Evolutionary conservation across 2,888 invertebrate genomes (phyloP).

Genomic region (Nemotelus pantherinus): DNA sequence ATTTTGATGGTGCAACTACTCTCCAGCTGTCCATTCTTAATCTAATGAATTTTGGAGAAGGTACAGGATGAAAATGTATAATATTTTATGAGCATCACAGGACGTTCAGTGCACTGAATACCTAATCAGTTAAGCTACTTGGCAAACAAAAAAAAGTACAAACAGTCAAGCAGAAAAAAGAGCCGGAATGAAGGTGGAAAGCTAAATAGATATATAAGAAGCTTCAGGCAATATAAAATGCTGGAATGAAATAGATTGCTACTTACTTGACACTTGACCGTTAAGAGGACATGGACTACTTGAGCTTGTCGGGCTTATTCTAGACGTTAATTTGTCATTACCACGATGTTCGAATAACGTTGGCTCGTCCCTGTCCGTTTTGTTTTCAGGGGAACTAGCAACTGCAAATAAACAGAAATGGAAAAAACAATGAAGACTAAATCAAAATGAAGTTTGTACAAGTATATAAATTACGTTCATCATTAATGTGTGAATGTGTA

Average conservation of each 20-base stretch:
- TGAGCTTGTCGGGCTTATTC: constrained; percentile 60
- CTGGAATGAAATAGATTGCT: constrained; percentile 29
- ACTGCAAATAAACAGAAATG: constrained; percentile 70
- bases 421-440: constrained; percentile 31
- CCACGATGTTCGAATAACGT: constrained; percentile 64
- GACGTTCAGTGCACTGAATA: constrained; percentile 15
- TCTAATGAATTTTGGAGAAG: constrained; percentile 16
- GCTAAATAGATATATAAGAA: too few species aligned
- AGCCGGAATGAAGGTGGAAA: too few species aligned
- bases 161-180: too few species aligned
- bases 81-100: constrained; percentile 11
- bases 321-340: constrained; percentile 60
- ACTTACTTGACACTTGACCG: constrained; percentile 67
- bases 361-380: constrained; percentile 70
- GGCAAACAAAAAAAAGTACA: background rate
- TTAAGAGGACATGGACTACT: constrained; percentile 59
- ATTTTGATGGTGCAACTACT: background rate
- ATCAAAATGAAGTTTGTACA: background rate
- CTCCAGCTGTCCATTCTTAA: background rate
- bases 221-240: constrained; percentile 3
- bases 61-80: background rate
- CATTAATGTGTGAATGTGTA: too few species aligned
- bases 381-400: constrained; percentile 83
- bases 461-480: too few species aligned
- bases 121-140: background rate